These are phyloP conservation scores for Athalia circularis DNA, from an alignment of 2,888 invertebrate species.

Conservation along the genomic window DNA sequence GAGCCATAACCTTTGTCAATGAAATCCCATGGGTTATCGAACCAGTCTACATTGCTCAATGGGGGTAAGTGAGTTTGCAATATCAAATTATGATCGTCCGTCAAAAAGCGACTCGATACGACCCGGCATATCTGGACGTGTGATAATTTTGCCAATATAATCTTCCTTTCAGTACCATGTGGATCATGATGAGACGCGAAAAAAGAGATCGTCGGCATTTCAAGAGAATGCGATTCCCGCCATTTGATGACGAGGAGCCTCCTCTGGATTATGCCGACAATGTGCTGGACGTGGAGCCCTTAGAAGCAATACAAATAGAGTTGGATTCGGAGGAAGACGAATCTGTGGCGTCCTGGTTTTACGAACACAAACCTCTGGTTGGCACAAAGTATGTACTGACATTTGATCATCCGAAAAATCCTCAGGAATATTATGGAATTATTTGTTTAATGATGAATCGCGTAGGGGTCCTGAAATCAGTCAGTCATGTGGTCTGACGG, in stretches of 20 bases:
- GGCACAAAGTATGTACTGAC: constrained; percentile 85
- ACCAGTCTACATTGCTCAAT: constrained; percentile 99
- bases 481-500: constrained; percentile 68
- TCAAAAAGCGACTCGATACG: background rate
- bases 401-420: constrained; percentile 1
- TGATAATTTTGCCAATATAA: background rate
- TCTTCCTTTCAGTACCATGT: constrained; percentile 87
- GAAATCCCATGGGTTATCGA: constrained; percentile 99
- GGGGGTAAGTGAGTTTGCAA: constrained; percentile 84
- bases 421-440: background rate
- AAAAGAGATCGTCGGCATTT: constrained; percentile 99
- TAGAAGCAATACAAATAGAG: constrained; percentile 99
- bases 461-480: constrained; percentile 75
- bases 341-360: constrained; percentile 97
- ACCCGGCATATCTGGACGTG: background rate
- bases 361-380: constrained; percentile 96
- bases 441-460: constrained; percentile 67
- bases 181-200: constrained; percentile 99
- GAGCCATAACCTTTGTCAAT: constrained; percentile 99
- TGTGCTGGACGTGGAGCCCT: constrained; percentile 97
- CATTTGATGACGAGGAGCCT: constrained; percentile 99
- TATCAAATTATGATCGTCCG: background rate
- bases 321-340: constrained; percentile 96
- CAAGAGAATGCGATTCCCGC: constrained; percentile 99
- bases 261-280: constrained; percentile 99